Evolutionary conservation across 2,797 vertebrate genomes (phyloP), one percentile per base, ranked within the genome.

Genomic region (Peromyscus melanophrys): DNA sequence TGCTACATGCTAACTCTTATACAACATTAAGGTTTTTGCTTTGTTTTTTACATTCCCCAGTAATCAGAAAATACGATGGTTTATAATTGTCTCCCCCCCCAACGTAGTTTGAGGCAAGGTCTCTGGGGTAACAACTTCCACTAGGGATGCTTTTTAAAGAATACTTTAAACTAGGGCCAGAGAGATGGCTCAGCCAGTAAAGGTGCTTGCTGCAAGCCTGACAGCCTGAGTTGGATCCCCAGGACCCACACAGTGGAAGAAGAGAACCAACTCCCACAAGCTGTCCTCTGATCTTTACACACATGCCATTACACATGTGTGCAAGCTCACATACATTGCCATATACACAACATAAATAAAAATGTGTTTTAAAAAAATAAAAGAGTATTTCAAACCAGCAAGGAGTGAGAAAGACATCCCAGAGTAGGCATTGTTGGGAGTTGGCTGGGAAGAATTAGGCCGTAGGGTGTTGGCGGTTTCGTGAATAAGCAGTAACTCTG

Each of bases 91-190:
- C 12, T 87, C 34, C n/a, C n/a, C 1, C 71, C 55, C 87, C 13
- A 78, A 57, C 76, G 88, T 96, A 93, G 88, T 96, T 89, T 97
- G 77, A 97, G 87, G 61, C 93, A 52, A 80, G 65, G 55, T 94
- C 16, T 3, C 92, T 88, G 52, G 89, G 65, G 49, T 78, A 92
- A 95, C 0, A 0, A 92, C 76, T 61, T 96, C 23, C 0, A 93
- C 40, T 76, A 89, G 76, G 46, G 52, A 95, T 57, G 40, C 57
- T 69, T 78, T 61, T 91, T 94, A 73, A 49, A 93, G 81, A 34
- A 23, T 43, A 11, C 67, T 29, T 90, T 92, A 91, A 57, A 76
- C 37, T 11, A 61, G 29, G n/a, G 52, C n/a, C 69, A 57, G 85
- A 73, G 52, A 40, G 52, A 43, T 73, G 69, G 5, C n/a, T 73